These are phyloP conservation scores for Phycodurus eques DNA, from an alignment of 2,113 vertebrate species.

Conservation along the genomic window DNA sequence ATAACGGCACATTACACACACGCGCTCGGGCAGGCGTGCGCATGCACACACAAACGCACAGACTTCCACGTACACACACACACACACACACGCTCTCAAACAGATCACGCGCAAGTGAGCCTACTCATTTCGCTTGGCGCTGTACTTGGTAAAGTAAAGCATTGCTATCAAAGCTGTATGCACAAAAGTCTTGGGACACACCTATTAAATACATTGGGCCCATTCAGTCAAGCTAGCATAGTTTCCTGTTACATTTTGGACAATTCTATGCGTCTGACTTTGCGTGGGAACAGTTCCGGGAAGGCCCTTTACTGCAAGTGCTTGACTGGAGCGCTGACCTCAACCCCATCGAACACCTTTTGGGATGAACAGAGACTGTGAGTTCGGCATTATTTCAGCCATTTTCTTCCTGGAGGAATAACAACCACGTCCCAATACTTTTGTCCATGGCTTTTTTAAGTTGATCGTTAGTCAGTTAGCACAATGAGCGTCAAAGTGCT, in stretches of 20 bases:
- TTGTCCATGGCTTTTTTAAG: background rate
- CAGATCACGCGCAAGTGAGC: background rate
- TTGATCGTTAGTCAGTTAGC: background rate
- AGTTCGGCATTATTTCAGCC: background rate
- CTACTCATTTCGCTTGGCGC: constrained; percentile 1
- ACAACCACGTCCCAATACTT: background rate
- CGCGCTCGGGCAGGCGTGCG: background rate
- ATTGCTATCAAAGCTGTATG: background rate
- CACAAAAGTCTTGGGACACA: background rate
- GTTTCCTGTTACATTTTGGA: too few relatives aligned
- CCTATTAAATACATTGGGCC: background rate
- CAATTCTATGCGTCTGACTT: too few relatives aligned
- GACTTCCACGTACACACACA: background rate
- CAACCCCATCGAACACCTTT: background rate
- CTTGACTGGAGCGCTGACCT: background rate
- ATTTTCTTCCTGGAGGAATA: background rate
- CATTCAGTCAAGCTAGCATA: background rate
- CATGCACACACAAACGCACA: background rate
- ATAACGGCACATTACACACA: background rate
- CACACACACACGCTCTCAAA: background rate
- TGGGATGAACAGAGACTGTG: background rate
- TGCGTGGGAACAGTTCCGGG: too few relatives aligned
- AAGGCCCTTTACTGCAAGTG: background rate
- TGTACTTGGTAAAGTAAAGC: background rate
- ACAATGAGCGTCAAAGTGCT: background rate